phyloP scores from a whole-genome alignment of 2,888 invertebrate genomes.

The Axea sp. region DNA sequence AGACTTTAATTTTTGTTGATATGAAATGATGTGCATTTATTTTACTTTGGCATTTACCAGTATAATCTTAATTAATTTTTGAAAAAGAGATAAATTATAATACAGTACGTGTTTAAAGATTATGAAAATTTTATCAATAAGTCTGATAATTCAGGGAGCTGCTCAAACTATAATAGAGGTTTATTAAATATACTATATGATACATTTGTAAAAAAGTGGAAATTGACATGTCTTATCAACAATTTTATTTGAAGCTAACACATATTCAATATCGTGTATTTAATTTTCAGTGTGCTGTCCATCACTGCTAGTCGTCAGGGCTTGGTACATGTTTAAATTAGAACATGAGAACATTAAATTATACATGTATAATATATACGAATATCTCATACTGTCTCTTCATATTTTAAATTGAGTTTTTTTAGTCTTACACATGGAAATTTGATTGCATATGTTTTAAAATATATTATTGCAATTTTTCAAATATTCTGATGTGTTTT shows the following conservation, averaged over 20 bases:
- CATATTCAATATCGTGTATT: slow-evolving; percentile 52
- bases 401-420: slow-evolving; percentile 50
- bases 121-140: slow-evolving; percentile 49
- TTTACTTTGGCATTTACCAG: slow-evolving; percentile 52
- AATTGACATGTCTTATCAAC: slow-evolving; percentile 12
- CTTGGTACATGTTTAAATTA: slow-evolving; percentile 58
- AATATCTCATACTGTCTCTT: slow-evolving; percentile 55
- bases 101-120: slow-evolving; percentile 47
- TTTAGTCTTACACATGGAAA: slow-evolving; percentile 47
- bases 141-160: slow-evolving; percentile 58
- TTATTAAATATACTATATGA: slow-evolving; percentile 43
- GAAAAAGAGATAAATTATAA: slow-evolving; percentile 19
- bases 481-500: slow-evolving; percentile 52
- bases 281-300: slow-evolving; percentile 62
- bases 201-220: slow-evolving; percentile 19
- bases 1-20: slow-evolving; percentile 4
- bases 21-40: slow-evolving; percentile 36
- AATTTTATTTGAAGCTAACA: slow-evolving; percentile 26
- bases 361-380: slow-evolving; percentile 56
- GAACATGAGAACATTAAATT: slow-evolving; percentile 60
- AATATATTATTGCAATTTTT: slow-evolving; percentile 50
- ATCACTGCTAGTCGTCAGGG: slow-evolving; percentile 61
- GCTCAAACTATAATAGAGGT: slow-evolving; percentile 53
- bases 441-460: slow-evolving; percentile 51
- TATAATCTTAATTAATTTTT: slow-evolving; percentile 2